Base-by-base conservation (phyloP, 1,140 invertebrate genomes). In the Agrilus planipennis region DNA sequence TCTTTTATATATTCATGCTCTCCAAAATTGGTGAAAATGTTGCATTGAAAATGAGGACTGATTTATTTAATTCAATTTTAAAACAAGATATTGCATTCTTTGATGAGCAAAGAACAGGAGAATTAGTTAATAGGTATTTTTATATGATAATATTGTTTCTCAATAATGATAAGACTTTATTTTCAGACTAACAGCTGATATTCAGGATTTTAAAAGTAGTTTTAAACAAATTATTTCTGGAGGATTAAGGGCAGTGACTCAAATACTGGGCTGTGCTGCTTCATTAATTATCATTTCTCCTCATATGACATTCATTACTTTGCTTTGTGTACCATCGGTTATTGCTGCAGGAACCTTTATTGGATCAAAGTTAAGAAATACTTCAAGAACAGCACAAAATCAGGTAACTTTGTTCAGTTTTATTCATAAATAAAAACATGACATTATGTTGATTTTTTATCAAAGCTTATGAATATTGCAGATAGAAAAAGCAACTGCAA, bases 141-240 rank as follows among this genome's bases (percentile, higher is more conserved):
- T 36, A 15, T 27, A 36, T 17, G 31, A 34, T 14, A 12, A 32
- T 36, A 39, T 22, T 28, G 44, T 29, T 15, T 41, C 42, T 48
- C 34, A n/a, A n/a, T n/a, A n/a, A 15, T 29, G 16, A 5, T 37
- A 18, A 17, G 36, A 39, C 22, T 42, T 53, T 53, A 36, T 50
- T 69, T 70, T 39, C 51, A 83, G 85, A 55, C 63, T 96, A 39
- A 93, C 89, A 17, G 76, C 80, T 47, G 92, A 97, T 71, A 81
- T 96, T 14, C 92, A 96, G 64, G 91, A 96, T 54, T 96, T 96
- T 56, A 96, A 97, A 67, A 91, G 89, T 52, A 85, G 85, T 3
- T 96, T 96, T 57, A 96, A 96, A 63, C 74, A 84, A 46, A 83
- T 79, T 31, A 78, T 96, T 41, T 87, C 90, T 3, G 88, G 91